Evolutionary conservation across 2,888 invertebrate species (phyloP).

Genomic region (Metellina segmentata): DNA sequence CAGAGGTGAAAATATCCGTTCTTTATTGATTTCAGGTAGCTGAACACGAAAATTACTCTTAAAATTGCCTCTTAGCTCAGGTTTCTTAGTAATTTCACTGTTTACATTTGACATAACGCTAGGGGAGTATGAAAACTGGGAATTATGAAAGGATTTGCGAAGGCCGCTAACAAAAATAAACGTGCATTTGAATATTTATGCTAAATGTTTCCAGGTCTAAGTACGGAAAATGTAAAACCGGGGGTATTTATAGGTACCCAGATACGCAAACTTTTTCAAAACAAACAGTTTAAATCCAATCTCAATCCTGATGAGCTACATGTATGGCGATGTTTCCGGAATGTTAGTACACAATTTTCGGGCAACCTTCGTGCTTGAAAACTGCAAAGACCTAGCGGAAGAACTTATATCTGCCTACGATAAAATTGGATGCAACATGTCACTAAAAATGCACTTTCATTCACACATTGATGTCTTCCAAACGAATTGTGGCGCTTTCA

Average conservation of each 20-base stretch:
- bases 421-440: neutral
- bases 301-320: too few species aligned
- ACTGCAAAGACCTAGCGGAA: neutral
- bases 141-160: slow-evolving; percentile 1
- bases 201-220: neutral
- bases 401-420: slow-evolving; percentile 15
- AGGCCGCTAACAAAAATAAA: slow-evolving; percentile 10
- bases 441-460: neutral
- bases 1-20: too few species aligned
- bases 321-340: too few species aligned
- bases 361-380: neutral
- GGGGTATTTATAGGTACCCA: slow-evolving; percentile 15
- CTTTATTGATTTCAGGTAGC: too few species aligned
- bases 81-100: too few species aligned
- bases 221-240: slow-evolving; percentile 12
- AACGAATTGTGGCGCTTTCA: slow-evolving; percentile 1
- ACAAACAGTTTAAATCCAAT: too few species aligned
- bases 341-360: too few species aligned
- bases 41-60: too few species aligned
- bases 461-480: slow-evolving; percentile 12
- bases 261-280: neutral
- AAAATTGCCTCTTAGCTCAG: too few species aligned
- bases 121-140: too few species aligned
- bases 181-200: slow-evolving; percentile 17
- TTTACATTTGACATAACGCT: too few species aligned